Evolutionary conservation across 2,113 vertebrate genomes (phyloP).

Genomic region (Gallinago undulata): DNA sequence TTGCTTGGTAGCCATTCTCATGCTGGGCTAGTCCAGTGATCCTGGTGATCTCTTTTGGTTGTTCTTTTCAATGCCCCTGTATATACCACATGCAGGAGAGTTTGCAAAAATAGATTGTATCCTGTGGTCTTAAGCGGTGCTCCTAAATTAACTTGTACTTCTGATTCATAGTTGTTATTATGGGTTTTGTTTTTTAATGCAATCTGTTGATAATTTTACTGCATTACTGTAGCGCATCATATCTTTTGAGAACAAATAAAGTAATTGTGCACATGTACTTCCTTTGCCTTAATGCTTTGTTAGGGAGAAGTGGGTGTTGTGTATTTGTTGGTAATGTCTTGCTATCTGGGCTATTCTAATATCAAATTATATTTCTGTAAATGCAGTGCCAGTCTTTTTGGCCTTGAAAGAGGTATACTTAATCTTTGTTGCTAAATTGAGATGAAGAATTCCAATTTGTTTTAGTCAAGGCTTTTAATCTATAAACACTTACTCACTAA

Average conservation of each 20-base stretch:
- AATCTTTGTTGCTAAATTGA: background rate
- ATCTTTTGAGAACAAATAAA: background rate
- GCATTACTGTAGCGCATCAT: background rate
- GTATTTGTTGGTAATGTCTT: background rate
- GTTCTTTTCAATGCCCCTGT: background rate
- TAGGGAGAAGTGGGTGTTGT: background rate
- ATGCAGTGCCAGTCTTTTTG: background rate
- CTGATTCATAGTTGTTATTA: background rate
- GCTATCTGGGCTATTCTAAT: background rate
- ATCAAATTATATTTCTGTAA: slow-evolving; percentile 17
- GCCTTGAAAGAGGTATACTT: background rate
- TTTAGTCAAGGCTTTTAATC: slow-evolving; percentile 45
- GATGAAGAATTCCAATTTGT: background rate
- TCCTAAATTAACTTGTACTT: background rate
- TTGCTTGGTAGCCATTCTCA: background rate
- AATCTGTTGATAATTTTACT: background rate
- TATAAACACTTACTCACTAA: background rate
- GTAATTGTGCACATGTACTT: background rate
- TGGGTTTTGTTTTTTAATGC: background rate
- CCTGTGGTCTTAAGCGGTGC: background rate
- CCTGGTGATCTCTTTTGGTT: background rate
- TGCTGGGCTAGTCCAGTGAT: background rate
- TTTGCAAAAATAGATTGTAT: background rate
- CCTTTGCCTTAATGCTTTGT: background rate
- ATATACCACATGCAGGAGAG: background rate